These are phyloP conservation scores for Oscheius myriophilus DNA, from an alignment of 2,888 invertebrate genomes.

Conservation along the genomic window DNA sequence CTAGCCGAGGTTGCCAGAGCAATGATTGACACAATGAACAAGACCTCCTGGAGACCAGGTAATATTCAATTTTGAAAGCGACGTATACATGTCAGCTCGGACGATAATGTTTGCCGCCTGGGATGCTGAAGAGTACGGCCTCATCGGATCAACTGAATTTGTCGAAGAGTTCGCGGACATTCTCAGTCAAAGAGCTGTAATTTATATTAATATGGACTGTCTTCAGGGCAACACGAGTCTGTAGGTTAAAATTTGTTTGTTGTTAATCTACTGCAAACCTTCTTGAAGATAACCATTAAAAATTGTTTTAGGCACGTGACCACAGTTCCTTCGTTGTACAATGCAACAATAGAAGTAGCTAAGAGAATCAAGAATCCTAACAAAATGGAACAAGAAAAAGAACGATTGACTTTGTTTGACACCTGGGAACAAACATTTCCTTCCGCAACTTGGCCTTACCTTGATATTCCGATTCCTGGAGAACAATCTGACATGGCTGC, in stretches of 20 bases:
- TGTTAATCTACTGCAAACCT: background rate
- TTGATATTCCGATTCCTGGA: slow-evolving; percentile 66
- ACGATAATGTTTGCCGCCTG: slow-evolving; percentile 73
- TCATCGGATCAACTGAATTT: slow-evolving; percentile 74
- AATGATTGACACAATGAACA: slow-evolving; percentile 55
- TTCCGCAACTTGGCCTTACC: slow-evolving; percentile 33
- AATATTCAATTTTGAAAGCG: background rate
- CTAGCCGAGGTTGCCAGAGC: slow-evolving; percentile 73
- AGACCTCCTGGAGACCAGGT: slow-evolving; percentile 73
- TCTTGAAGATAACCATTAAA: no score
- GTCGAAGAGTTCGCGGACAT: slow-evolving; percentile 71
- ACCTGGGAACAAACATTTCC: slow-evolving; percentile 61
- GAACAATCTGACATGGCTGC: slow-evolving; percentile 73
- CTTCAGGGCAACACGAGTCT: slow-evolving; percentile 62
- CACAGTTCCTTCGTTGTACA: slow-evolving; percentile 70
- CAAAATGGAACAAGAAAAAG: slow-evolving; percentile 43
- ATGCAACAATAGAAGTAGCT: slow-evolving; percentile 71
- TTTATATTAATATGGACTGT: slow-evolving; percentile 73
- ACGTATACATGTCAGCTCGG: slow-evolving; percentile 62
- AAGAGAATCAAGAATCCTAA: slow-evolving; percentile 68
- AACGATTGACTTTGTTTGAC: slow-evolving; percentile 60
- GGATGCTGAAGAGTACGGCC: slow-evolving; percentile 74
- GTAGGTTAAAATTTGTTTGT: slow-evolving; percentile 44
- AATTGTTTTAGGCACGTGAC: slow-evolving; percentile 56
- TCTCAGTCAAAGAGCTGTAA: slow-evolving; percentile 71